phyloP scores from a whole-genome alignment of 2,888 invertebrate genomes.

The Ornithoptera priamus region DNA sequence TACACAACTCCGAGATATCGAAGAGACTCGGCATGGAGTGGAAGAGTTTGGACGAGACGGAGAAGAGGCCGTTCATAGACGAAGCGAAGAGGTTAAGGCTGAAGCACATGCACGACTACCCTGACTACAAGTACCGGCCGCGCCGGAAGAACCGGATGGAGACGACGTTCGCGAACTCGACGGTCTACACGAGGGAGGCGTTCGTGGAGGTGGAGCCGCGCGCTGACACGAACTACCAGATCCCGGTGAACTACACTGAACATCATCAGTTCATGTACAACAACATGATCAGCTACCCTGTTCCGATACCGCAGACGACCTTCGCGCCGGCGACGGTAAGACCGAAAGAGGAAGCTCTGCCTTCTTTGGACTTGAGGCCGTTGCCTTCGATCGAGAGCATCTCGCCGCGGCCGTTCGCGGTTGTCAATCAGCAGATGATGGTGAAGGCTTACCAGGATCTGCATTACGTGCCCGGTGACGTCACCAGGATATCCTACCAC shows the following conservation, averaged over 20 bases:
- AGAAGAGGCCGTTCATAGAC: constrained; percentile 93
- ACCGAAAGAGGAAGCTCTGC: constrained; percentile 60
- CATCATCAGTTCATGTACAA: constrained; percentile 67
- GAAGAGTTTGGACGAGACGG: constrained; percentile 88
- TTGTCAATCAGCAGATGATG: constrained; percentile 76
- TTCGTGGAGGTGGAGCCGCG: constrained; percentile 66
- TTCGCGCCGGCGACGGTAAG: constrained; percentile 58
- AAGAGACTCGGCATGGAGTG: constrained; percentile 91
- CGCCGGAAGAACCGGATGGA: constrained; percentile 81
- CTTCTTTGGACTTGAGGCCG: constrained; percentile 63
- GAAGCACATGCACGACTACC: constrained; percentile 86
- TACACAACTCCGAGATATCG: constrained; percentile 89
- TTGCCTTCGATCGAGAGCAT: constrained; percentile 75
- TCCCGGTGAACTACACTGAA: constrained; percentile 61
- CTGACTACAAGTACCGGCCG: constrained; percentile 86
- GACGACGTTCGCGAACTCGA: constrained; percentile 51
- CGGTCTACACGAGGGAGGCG: constrained; percentile 57
- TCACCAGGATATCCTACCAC: constrained; percentile 70
- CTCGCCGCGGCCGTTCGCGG: constrained; percentile 68
- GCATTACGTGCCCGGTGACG: constrained; percentile 69
- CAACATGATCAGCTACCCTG: constrained; percentile 67
- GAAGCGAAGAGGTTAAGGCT: constrained; percentile 90
- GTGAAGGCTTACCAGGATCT: constrained; percentile 74
- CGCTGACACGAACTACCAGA: constrained; percentile 58
- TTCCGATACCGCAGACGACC: constrained; percentile 60